phyloP scores from a whole-genome alignment of 1,140 invertebrate species.

The Apis mellifera region DNA sequence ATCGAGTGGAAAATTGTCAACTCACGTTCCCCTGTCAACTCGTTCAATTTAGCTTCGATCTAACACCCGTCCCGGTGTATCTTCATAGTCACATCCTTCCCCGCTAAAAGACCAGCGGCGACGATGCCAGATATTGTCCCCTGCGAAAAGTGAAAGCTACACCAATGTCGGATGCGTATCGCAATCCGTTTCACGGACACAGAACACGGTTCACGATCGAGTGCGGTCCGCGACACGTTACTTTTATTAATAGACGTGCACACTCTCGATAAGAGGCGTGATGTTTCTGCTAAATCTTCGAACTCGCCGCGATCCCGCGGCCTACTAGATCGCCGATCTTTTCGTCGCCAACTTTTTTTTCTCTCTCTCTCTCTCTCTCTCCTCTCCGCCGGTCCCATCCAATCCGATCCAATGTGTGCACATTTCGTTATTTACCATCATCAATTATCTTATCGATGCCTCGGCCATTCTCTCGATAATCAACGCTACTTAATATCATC shows the following conservation, averaged over 20 bases:
- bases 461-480: neutral
- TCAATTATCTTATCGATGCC: conserved; percentile 27
- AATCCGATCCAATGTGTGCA: neutral
- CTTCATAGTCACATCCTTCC: neutral
- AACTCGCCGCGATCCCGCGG: neutral
- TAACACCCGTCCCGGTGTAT: neutral
- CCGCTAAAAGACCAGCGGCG: neutral
- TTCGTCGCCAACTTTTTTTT: neutral
- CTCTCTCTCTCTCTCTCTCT: neutral
- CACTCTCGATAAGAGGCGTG: too few species aligned
- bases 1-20: neutral
- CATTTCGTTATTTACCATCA: neutral
- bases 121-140: too few species aligned
- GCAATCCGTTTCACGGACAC: conserved; percentile 7
- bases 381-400: too few species aligned
- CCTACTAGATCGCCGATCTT: neutral
- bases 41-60: neutral
- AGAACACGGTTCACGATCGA: neutral
- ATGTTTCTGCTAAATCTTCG: neutral
- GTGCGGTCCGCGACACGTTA: neutral
- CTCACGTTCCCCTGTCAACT: neutral
- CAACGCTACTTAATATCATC: too few species aligned
- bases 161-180: neutral
- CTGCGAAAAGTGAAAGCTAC: conserved; percentile 14
- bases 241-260: neutral